These are phyloP conservation scores for Hydropotes inermis DNA, from an alignment of 2,113 vertebrate genomes.

Conservation along the genomic window DNA sequence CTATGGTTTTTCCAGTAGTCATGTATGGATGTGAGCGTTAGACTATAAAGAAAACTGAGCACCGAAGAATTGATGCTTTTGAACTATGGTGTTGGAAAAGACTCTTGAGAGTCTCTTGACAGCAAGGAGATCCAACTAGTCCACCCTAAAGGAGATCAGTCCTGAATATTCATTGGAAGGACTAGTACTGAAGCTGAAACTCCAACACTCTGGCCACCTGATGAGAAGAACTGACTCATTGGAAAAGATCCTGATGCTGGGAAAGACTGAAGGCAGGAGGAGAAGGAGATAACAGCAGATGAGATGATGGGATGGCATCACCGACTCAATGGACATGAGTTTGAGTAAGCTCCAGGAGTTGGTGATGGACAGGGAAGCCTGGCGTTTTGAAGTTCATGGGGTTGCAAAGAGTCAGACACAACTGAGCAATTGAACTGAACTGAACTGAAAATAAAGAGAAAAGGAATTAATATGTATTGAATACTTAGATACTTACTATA, in stretches of 20 bases:
- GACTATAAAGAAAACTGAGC: neutral
- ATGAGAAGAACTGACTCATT: neutral
- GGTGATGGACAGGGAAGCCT: neutral
- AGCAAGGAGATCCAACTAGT: neutral
- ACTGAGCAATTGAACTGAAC: neutral
- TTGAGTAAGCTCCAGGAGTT: neutral
- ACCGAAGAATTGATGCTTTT: neutral
- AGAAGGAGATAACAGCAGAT: neutral
- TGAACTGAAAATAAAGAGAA: neutral
- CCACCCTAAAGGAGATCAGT: neutral
- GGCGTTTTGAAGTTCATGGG: neutral
- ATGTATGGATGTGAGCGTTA: neutral
- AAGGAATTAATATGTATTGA: neutral
- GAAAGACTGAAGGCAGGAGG: neutral
- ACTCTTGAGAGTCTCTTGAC: neutral
- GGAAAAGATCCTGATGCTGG: neutral
- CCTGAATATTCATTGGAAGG: neutral
- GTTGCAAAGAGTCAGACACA: neutral
- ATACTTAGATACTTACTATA: neutral
- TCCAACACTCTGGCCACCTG: neutral
- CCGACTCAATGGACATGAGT: accelerated
- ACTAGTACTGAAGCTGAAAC: neutral
- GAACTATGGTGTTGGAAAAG: neutral
- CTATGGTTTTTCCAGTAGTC: neutral
- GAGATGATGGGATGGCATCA: neutral